Base-by-base conservation (phyloP, 2,797 vertebrate genomes). In the Enteromius mattozi region DNA sequence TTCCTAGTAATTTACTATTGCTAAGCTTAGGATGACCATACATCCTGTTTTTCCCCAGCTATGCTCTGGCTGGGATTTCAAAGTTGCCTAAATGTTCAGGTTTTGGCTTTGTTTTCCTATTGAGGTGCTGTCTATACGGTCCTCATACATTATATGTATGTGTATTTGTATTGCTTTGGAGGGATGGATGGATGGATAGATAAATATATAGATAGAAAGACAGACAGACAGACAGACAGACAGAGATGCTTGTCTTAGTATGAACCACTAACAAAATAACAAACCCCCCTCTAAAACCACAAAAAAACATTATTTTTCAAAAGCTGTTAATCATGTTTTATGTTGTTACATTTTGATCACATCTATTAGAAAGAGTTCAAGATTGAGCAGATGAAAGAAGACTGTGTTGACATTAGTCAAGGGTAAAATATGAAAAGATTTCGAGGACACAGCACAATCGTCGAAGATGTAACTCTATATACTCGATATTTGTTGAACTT, bases 401-500 rank as follows among this genome's bases (percentile, higher is more conserved):
- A 33, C 42, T 61, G 4, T 51, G 33, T 30, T 51, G 42, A 76
- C 2, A 68, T 49, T 13, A n/a, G 68, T 69, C 24, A 59, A 33
- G n/a, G 7, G n/a, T 56, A 49, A 56, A 54, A 61, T n/a, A 45
- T 80, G 6, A 66, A 79, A 49, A n/a, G 54, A 33, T 70, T 82
- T 81, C 69, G 85, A 88, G 80, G 77, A 30, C 81, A 76, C 59
- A 69, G 69, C 71, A 74, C 70, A 51, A 61, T 51, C 5, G 2
- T 17, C 45, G 33, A 74, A 82, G 80, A 47, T 75, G 76, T 40
- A 83, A 86, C 77, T 69, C 71, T 72, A 63, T 59, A 69, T 61
- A 78, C 80, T 87, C 37, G 40, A 56, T 65, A 54, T 85, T 69
- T 86, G 71, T 85, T 85, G 85, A 81, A 78, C 88, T 89, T 87